Base-by-base conservation (phyloP, 2,797 vertebrate genomes). In the Hipposideros larvatus region DNA sequence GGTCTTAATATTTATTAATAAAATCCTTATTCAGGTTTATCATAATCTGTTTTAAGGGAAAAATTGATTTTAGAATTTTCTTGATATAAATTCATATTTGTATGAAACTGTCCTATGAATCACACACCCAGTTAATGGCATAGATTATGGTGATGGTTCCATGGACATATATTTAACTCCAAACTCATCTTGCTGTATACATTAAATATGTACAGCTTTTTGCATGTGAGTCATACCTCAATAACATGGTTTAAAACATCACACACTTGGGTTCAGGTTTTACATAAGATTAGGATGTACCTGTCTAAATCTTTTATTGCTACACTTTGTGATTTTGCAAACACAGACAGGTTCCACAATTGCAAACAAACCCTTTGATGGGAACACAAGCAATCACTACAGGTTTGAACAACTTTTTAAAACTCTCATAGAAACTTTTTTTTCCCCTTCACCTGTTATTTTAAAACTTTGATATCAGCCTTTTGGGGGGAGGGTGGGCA, bases 391-490 rank as follows among this genome's bases (percentile, higher is more conserved):
- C 43, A 10, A 43, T 63, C 55, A 11, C 14, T 66, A 34, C 31
- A 71, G 70, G 65, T 24, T 26, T 22, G 65, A 57, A 73, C 28
- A 53, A 41, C n/a, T 53, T 77, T 34, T 51, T n/a, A 63, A 87
- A 73, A 24, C 46, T 88, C 68, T 34, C 41, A 61, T 2, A 74
- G n/a, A 75, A 90, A 80, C 53, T 41, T 51, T 87, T 11, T 84
- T n/a, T 96, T 94, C 87, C 75, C 87, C 75, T 66, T 70, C 5
- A n/a, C 55, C 6, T 78, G 31, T 68, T 74, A 57, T 92, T 95
- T 92, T 46, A 79, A 70, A 87, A 87, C 11, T 51, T 57, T 75
- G 48, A 71, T 80, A 46, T 74, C 19, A 65, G 71, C 9, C 15
- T 55, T 34, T 48, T 43, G 5, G 1, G 37, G 46, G 15, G 34